Percentiles rank a stretch among this genome's conserved stretches.
phyloP scores from a whole-genome alignment of 2,888 invertebrate species.

The Catocala fraxini region DNA sequence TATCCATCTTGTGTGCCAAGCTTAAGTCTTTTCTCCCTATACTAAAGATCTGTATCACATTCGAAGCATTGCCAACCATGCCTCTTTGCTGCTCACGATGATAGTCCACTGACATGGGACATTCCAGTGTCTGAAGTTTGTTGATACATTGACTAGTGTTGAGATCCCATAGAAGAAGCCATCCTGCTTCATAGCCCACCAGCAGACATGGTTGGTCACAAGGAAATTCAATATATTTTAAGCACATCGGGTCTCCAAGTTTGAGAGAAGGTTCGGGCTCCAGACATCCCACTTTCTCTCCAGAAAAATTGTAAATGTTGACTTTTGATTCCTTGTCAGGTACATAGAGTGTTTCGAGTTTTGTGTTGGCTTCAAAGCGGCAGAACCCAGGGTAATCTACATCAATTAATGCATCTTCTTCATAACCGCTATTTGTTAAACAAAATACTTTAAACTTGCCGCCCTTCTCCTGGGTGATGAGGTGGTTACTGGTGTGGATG shows the following conservation, averaged over 20 bases:
- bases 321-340: conserved; percentile 88
- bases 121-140: conserved; percentile 88
- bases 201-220: conserved; percentile 86
- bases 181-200: conserved; percentile 92
- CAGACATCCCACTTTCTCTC: conserved; percentile 75
- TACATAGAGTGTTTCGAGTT: conserved; percentile 89
- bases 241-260: conserved; percentile 90
- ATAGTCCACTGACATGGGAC: conserved; percentile 91
- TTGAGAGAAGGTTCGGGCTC: conserved; percentile 73
- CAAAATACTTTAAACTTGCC: conserved; percentile 91
- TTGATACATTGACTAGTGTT: conserved; percentile 87
- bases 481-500: conserved; percentile 87
- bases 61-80: conserved; percentile 89
- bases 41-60: conserved; percentile 89
- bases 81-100: conserved; percentile 90
- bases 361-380: conserved; percentile 88
- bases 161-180: conserved; percentile 91
- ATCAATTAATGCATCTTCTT: conserved; percentile 86
- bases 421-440: conserved; percentile 88
- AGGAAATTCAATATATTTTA: conserved; percentile 84
- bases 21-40: conserved; percentile 86
- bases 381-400: conserved; percentile 91
- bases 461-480: conserved; percentile 92
- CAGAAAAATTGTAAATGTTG: conserved; percentile 83
- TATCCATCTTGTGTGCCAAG: conserved; percentile 87